phyloP scores from a whole-genome alignment of 1,140 invertebrate species.

The Pissodes strobi region DNA sequence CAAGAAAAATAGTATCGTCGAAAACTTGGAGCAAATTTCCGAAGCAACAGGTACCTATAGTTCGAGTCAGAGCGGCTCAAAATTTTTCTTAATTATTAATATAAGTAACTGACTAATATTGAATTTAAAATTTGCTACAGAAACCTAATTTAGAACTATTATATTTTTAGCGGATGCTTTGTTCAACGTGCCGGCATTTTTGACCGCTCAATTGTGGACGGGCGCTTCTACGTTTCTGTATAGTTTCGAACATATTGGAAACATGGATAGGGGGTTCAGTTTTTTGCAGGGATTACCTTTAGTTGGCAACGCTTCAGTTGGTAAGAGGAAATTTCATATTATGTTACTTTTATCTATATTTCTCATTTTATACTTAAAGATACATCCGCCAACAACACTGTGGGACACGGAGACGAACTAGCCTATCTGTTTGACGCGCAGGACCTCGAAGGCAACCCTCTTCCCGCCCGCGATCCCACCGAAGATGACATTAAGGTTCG shows the following conservation, averaged over 20 bases:
- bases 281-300: constrained; percentile 68
- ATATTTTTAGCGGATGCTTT: constrained; percentile 64
- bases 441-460: constrained; percentile 62
- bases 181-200: constrained; percentile 73
- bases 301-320: constrained; percentile 42
- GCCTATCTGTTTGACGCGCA: constrained; percentile 69
- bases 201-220: constrained; percentile 69
- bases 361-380: constrained; percentile 1
- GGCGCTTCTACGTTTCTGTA: constrained; percentile 67
- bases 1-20: constrained; percentile 42
- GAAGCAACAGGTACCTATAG: constrained; percentile 50
- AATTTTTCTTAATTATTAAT: no score
- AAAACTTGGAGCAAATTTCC: constrained; percentile 52
- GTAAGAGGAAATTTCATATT: neutral
- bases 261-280: constrained; percentile 62
- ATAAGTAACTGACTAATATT: no score
- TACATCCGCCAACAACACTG: constrained; percentile 50
- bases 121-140: no score
- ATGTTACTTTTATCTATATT: constrained; percentile 4
- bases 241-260: constrained; percentile 72
- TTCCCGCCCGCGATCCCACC: constrained; percentile 52
- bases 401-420: constrained; percentile 70
- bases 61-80: no score
- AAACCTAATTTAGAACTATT: neutral
- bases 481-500: constrained; percentile 64